Percentiles rank a stretch among this genome's conserved stretches.
phyloP scores from a whole-genome alignment of 2,113 vertebrate genomes.

The Esox niger region DNA sequence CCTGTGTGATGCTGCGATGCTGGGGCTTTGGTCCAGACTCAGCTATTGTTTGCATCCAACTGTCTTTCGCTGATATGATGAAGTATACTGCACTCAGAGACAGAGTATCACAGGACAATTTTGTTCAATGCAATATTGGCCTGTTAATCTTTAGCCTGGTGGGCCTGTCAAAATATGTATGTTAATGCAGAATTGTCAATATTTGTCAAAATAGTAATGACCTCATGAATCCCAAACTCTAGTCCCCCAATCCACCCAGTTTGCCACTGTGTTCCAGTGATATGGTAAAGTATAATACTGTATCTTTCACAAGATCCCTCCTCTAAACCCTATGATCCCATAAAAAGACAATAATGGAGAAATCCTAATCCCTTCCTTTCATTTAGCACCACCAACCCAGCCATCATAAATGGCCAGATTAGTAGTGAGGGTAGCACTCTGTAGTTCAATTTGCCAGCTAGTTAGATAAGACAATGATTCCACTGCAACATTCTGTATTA shows the following conservation, averaged over 20 bases:
- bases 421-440: not conserved
- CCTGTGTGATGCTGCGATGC: not conserved
- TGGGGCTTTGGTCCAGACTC: conserved; percentile 36
- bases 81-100: too few species aligned
- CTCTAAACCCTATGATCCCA: conserved; percentile 32
- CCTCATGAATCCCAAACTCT: too few species aligned
- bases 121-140: too few species aligned
- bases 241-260: too few species aligned
- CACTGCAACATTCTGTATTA: not conserved
- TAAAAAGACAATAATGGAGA: conserved; percentile 25
- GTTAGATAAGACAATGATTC: not conserved
- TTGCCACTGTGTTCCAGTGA: conserved; percentile 28
- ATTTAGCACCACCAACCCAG: conserved; percentile 3
- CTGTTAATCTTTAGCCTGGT: too few species aligned
- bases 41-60: conserved; percentile 40
- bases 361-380: not conserved
- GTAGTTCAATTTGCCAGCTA: not conserved
- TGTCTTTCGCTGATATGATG: conserved; percentile 37
- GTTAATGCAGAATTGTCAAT: too few species aligned
- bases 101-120: too few species aligned
- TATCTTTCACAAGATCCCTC: conserved; percentile 2
- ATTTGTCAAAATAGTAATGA: too few species aligned
- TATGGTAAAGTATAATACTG: conserved; percentile 1
- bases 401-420: not conserved
- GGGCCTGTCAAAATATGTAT: too few species aligned